A percentile compares a stretch with the other conserved stretches of the same genome.
phyloP scores from a whole-genome alignment of 2,888 invertebrate genomes.

The Archips xylosteana region DNA sequence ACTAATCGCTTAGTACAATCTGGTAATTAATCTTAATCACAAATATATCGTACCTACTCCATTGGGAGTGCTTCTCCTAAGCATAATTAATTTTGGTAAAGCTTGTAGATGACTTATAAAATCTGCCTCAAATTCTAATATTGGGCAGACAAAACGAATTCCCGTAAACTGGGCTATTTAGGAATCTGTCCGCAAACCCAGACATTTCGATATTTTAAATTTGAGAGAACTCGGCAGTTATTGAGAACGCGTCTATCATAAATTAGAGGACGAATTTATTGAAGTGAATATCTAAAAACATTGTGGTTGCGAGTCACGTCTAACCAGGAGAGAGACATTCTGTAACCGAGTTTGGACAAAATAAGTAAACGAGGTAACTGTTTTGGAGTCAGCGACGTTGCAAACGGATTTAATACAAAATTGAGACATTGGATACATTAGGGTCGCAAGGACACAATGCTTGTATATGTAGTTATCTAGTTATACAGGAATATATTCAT shows the following conservation, averaged over 20 bases:
- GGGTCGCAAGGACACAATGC: background rate
- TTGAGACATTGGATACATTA: background rate
- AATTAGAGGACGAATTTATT: slow-evolving; percentile 12
- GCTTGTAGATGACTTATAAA: slow-evolving; percentile 24
- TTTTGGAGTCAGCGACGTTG: background rate
- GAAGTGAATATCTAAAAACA: slow-evolving; percentile 3
- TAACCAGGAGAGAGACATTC: background rate
- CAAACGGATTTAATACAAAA: background rate
- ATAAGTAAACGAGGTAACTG: background rate
- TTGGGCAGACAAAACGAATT: slow-evolving; percentile 12
- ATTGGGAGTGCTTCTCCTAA: background rate
- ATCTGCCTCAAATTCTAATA: slow-evolving; percentile 22
- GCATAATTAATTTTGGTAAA: slow-evolving; percentile 15
- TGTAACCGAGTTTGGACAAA: background rate
- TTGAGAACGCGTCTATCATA: slow-evolving; percentile 29
- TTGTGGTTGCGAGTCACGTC: background rate
- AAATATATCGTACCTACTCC: background rate
- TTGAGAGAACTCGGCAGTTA: slow-evolving; percentile 8
- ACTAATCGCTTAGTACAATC: background rate
- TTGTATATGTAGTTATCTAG: background rate
- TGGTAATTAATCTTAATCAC: slow-evolving; percentile 21
- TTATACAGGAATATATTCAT: background rate
- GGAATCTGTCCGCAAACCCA: background rate
- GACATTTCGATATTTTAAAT: slow-evolving; percentile 29
- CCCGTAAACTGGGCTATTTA: slow-evolving; percentile 19